Base-by-base conservation (phyloP, 2,113 vertebrate genomes). In the Bufo bufo region DNA sequence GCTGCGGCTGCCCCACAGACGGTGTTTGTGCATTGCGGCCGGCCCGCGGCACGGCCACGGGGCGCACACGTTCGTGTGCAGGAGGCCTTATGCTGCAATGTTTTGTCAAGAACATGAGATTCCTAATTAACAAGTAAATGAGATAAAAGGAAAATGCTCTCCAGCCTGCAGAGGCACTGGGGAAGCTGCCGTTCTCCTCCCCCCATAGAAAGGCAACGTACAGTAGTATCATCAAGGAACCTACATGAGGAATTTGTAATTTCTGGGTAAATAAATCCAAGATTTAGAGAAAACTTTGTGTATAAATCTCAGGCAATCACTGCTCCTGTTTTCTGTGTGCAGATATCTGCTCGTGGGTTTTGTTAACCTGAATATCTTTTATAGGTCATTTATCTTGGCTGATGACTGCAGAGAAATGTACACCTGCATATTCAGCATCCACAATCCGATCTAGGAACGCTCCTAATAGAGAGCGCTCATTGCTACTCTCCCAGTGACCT, bases 71-170 rank as follows among this genome's bases (percentile, higher is more conserved):
- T 33, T 33, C 33, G 33, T 1, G 33, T 33, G 33, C 33, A 33
- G 33, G 33, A 33, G 33, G 33, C 33, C 33, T 33, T n/a, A 4
- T 78, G 50, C 77, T 78, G 2, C 17, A 52, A 12, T 52, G 54
- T 59, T 79, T 80, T 80, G 77, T 59, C 6, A 33, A 43, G 49
- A 80, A 56, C 20, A 79, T 16, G 77, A 12, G 13, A 33, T 80
- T 33, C n/a, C 43, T 58, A 80, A 80, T 80, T 58, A 80, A 80
- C 6, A 80, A 80, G 77, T 80, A 59, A 80, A 79, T 56, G 54
- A 56, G 50, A 79, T 79, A 56, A 79, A 56, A 79, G 77, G 12
- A 72, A 6, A 72, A 72, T 56, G 19, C 54, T 79, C 52, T 79
- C n/a, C 6, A 33, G 33, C 50, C 20, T 23, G 20, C 74, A 54